A percentile compares a stretch with the other conserved stretches of the same genome.
phyloP scores from a whole-genome alignment of 1,140 invertebrate species.

The Ips typographus region DNA sequence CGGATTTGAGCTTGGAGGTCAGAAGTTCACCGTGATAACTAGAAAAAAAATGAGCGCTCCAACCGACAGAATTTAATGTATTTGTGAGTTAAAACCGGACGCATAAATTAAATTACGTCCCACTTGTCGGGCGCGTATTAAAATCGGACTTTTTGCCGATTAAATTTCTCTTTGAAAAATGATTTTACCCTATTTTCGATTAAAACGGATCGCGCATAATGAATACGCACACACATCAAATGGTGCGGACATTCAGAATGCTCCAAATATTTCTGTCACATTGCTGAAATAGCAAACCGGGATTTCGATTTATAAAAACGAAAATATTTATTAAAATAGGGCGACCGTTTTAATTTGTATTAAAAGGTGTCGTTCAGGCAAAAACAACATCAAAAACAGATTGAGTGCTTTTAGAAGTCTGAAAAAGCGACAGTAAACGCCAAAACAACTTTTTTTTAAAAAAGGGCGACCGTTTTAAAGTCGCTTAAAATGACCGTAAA shows the following conservation, averaged over 20 bases:
- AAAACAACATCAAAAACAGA: neutral
- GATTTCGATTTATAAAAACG: neutral
- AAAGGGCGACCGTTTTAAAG: neutral
- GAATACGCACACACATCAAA: neutral
- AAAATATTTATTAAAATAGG: neutral
- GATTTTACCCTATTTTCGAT: neutral
- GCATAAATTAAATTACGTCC: neutral
- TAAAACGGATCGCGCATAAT: neutral
- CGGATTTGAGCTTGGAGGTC: neutral
- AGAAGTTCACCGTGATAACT: neutral
- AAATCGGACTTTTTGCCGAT: neutral
- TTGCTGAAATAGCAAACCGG: neutral
- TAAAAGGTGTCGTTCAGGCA: neutral
- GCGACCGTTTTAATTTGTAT: neutral
- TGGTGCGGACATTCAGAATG: neutral
- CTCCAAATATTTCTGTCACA: neutral
- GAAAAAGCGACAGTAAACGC: neutral
- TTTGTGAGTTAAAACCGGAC: neutral
- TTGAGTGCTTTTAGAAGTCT: neutral
- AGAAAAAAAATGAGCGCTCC: neutral
- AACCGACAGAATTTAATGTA: neutral
- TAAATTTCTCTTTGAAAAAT: neutral
- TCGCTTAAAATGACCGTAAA: neutral
- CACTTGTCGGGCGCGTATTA: neutral
- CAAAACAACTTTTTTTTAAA: neutral